Evolutionary conservation across 2,797 vertebrate genomes (phyloP), one percentile per base, ranked within the genome.

Genomic region (Mus spretus): DNA sequence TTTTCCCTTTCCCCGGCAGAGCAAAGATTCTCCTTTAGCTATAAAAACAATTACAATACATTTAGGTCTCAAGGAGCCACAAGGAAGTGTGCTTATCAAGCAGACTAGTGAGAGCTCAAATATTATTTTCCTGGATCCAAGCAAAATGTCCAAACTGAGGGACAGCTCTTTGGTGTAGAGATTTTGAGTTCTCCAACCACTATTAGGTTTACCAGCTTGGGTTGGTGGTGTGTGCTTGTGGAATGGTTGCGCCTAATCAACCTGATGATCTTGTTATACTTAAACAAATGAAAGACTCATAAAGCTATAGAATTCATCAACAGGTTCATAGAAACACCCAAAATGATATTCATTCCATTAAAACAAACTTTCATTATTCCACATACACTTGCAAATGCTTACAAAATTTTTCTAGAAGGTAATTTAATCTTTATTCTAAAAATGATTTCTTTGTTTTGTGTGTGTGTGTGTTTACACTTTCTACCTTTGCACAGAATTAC

Each of bases 141-240:
- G 1, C n/a, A 44, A 44, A 3, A 4, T 6, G 5, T 10, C 19
- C 37, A 0, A 17, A 65, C 28, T 44, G 1, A 59, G 10, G 26
- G 24, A 1, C 11, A 6, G 0, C 0, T 24, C 72, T 83, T 77
- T 84, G 61, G 3, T 63, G 34, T 57, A 6, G 57, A 15, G 4
- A 9, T 1, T 28, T 31, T 78, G 13, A 59, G 12, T 2, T 57
- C 55, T 11, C 2, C 22, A 79, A 15, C 3, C 4, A 44, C 24
- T n/a, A 11, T 37, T 19, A 6, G 63, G 3, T 1, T 31, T 3
- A 9, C 5, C 11, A 28, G 61, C 17, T 6, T 93, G 59, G 15
- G 57, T 17, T 12, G 37, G 10, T 1, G 4, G 59, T 4, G 15
- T 26, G 15, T 31, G 40, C 15, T 81, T 34, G 17, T 70, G 6